Evolutionary conservation across 2,888 invertebrate genomes (phyloP), one percentile per base, ranked within the genome.

Genomic region (Drosophila cognata): DNA sequence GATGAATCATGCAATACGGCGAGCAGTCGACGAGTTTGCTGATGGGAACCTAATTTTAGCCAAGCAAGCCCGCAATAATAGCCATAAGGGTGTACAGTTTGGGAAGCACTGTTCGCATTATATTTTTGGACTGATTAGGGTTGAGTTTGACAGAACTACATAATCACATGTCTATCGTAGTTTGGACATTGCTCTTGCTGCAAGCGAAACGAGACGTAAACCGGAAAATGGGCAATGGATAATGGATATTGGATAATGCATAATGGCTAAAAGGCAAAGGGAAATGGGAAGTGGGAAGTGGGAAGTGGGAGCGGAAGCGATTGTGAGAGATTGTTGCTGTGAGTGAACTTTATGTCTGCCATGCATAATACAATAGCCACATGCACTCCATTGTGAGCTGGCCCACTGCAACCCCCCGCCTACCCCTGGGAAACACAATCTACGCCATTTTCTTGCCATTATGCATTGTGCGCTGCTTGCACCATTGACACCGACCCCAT

Each of bases 401-500:
- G 10, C 25, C 4, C 46, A 46, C 36, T 56, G 38, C 51, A 43
- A 48, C n/a, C 46, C 18, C 2, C 33, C 29, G 1, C 21, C 25
- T 11, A 29, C 16, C 10, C 29, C 28, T 33, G 53, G 69, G 63
- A 73, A 74, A 78, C 63, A 78, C 84, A 88, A 86, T 88, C 81
- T 84, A 62, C 68, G 62, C 62, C 75, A 81, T 84, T 86, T 88
- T 85, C 89, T 75, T 73, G 81, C 71, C 71, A 77, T 81, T 73
- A 77, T 80, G 73, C 70, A 77, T 81, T 74, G 77, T 80, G 73
- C 65, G 62, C 70, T 62, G 64, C 61, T 72, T 62, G 76, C 77
- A 79, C 79, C 86, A 88, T 88, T 60, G 62, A 71, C 72, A 63
- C 31, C 43, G 64, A 70, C 62, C 58, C 70, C 53, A 64, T 63